phyloP scores from a whole-genome alignment of 2,888 invertebrate species.

The Andrena dorsata region DNA sequence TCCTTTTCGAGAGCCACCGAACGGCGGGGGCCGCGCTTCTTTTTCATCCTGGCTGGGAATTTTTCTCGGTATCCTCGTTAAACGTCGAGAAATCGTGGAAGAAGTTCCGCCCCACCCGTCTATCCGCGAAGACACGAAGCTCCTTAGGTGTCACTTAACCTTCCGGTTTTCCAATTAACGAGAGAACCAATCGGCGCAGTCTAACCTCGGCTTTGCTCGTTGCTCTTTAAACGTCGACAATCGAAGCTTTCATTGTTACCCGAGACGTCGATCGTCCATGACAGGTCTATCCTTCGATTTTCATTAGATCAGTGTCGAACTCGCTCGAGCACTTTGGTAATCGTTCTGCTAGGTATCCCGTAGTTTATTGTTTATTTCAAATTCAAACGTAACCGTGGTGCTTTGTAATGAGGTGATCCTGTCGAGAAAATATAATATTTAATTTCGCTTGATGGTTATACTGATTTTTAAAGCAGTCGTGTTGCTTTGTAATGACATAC shows the following conservation, averaged over 20 bases:
- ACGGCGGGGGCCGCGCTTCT: not conserved
- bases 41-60: not conserved
- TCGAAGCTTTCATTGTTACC: conserved; percentile 17
- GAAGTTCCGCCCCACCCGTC: conserved; percentile 8
- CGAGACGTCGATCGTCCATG: conserved; percentile 4
- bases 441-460: too few relatives aligned
- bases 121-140: conserved; percentile 16
- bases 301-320: not conserved
- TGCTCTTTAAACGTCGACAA: conserved; percentile 17
- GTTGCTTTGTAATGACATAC: too few relatives aligned
- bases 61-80: conserved; percentile 41
- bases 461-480: too few relatives aligned
- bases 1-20: not conserved
- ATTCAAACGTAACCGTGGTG: not conserved
- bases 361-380: too few relatives aligned
- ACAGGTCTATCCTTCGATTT: not conserved
- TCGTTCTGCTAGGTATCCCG: too few relatives aligned
- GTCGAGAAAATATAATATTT: too few relatives aligned
- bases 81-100: conserved; percentile 18
- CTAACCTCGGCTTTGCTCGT: conserved; percentile 10
- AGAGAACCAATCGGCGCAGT: conserved; percentile 12
- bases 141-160: conserved; percentile 45
- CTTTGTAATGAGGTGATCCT: not conserved
- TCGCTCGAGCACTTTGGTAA: not conserved
- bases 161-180: conserved; percentile 49